Evolutionary conservation across 1,140 invertebrate species (phyloP), one percentile per base, ranked within the genome.

Genomic region (Monomorium pharaonis): DNA sequence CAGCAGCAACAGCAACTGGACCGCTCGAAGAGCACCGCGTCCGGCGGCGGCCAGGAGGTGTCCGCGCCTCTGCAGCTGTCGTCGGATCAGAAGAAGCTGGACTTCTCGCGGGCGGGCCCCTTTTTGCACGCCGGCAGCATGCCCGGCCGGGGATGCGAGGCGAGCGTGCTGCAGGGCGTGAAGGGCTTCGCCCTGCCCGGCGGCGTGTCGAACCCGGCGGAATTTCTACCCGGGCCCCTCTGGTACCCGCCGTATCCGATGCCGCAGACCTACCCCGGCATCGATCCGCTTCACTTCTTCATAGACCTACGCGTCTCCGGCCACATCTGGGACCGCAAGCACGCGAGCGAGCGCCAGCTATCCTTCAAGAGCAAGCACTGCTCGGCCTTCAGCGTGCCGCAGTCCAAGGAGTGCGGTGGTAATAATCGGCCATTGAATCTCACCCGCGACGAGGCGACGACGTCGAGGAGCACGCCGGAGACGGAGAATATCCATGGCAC

Each of bases 211-310:
- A 91, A 89, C 70, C 87, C 92, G 14, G 18, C 88, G 1, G 93
- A 95, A 0, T 94, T 94, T 16, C 95, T 97, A 0, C 96, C 97
- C 0, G 96, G 97, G 2, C 97, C 97, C 0, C 96, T 97, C 37
- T 97, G 97, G 97, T 97, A 97, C 92, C 97, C 97, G 1, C 96
- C 97, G 0, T 97, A 97, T 88, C 96, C 97, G 30, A 94, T 95
- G 42, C 96, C 97, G 0, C 97, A 97, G 42, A 92, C 91, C 6
- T 94, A 95, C 69, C 97, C 97, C n/a, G 97, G 96, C 7, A 97
- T 98, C 21, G 97, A 98, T 95, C 97, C 97, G 0, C 86, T 98
- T 7, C 97, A 98, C 90, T 98, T 98, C 91, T 98, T 98, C 93
- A 98, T 98, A 58, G 97, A 98, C 90, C 92, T 98, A 0, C 96